Base-by-base conservation (phyloP, 1,140 invertebrate genomes). In the Lutraria rhynchaena region DNA sequence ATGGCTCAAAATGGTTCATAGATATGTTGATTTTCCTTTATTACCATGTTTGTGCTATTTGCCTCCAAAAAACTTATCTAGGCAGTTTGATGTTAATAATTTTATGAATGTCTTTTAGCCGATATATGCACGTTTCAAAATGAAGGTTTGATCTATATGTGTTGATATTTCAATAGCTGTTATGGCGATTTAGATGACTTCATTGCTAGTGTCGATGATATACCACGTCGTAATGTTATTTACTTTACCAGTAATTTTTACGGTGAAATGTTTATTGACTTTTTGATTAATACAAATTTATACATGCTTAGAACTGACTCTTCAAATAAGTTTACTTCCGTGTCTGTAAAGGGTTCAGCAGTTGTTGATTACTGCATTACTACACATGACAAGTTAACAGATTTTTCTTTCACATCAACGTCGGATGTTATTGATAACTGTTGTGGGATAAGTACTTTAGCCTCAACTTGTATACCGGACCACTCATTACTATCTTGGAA, bases 311-410 rank as follows among this genome's bases (percentile, higher is more conserved):
- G 78, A 71, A 49, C 24, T 73, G n/a, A n/a, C 41, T 31, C 24
- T 19, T 51, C 31, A 29, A 81, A 73, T 73, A 44, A 81, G 53
- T 81, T 51, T 41, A 81, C 78, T 27, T 73, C 22, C 74, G 69
- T 81, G 24, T 73, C 69, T n/a, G 44, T 35, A 22, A 44, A 63
- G n/a, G 78, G 78, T 33, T 44, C 22, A 4, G 44, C 67, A 13
- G 75, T 78, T 22, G 75, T 78, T n/a, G 69, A 81, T 81, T 73
- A 65, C 65, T 71, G 44, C 55, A 51, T 81, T 4, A 31, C 61
- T 29, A 33, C 46, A 1, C 69, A 81, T 63, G 78, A 75, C 44
- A 22, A 61, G 17, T 33, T 75, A 24, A 13, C 46, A 11, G 27
- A 22, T 17, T 75, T 61, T n/a, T n/a, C n/a, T n/a, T n/a, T n/a